A percentile compares a stretch with the other conserved stretches of the same genome.
Evolutionary conservation across 2,797 vertebrate species (phyloP).

Genomic region (Harpagifer antarcticus): DNA sequence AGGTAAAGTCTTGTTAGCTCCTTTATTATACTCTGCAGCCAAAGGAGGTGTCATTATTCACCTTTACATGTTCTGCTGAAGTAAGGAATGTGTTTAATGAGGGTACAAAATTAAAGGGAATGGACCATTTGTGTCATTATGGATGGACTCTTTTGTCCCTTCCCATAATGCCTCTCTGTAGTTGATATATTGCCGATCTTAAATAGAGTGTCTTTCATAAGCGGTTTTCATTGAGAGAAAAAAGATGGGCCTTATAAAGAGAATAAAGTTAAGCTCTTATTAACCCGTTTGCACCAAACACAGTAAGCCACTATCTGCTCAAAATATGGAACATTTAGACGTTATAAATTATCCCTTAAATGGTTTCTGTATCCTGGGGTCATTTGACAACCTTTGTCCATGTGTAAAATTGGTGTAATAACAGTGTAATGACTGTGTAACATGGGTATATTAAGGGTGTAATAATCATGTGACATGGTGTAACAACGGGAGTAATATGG

Average conservation of each 20-base stretch:
- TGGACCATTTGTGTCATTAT: slow-evolving; percentile 5
- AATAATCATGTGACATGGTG: no score
- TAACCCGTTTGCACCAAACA: neutral
- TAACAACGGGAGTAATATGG: no score
- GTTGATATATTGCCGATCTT: neutral
- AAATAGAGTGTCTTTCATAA: neutral
- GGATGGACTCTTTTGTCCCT: neutral
- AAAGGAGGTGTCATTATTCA: slow-evolving; percentile 34
- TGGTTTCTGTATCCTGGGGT: no score
- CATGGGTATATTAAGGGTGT: no score
- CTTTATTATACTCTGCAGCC: slow-evolving; percentile 24
- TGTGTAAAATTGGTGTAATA: no score
- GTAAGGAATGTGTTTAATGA: slow-evolving; percentile 4
- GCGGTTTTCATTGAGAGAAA: slow-evolving; percentile 4
- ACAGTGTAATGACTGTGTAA: no score
- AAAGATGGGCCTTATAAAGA: neutral
- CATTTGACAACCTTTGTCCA: no score
- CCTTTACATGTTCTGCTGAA: slow-evolving; percentile 31
- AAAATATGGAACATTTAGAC: neutral
- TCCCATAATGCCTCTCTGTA: slow-evolving; percentile 7
- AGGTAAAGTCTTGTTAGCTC: slow-evolving; percentile 12
- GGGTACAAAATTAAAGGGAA: slow-evolving; percentile 7
- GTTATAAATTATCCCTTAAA: neutral
- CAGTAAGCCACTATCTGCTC: neutral
- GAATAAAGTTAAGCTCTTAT: neutral